Evolutionary conservation across 2,888 invertebrate genomes (phyloP), one percentile per base, ranked within the genome.

Genomic region (Pinctada fucata): DNA sequence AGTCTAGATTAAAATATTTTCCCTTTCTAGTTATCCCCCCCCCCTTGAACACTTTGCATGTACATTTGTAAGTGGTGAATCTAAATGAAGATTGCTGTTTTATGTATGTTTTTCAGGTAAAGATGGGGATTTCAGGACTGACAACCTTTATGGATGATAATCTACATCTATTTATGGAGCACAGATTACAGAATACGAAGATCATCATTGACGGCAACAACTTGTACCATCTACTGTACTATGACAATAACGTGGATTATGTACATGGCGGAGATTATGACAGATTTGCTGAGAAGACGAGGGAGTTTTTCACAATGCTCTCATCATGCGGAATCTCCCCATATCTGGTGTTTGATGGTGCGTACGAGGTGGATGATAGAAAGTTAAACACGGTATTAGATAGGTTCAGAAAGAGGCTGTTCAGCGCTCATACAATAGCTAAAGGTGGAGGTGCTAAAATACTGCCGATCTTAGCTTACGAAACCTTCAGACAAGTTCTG

Each of bases 81-180:
- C 31, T 31, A 31, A 31, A 31, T 31, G 31, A 31, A 31, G 31
- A 31, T 31, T 31, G 31, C 31, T 31, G 31, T 31, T 31, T 31
- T 31, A 31, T 31, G 31, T 6, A n/a, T 50, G 63, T 16, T 31
- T 66, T 5, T 5, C n/a, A 51, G 16, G n/a, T 45, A 16, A 92
- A 84, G 82, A 96, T 97, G 97, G 97, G 98, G 8, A 95, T 98
- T 4, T 94, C 95, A 76, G 97, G 97, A 64, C 93, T 98, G 79
- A 97, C 97, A 13, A 96, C 96, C 0, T 92, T 92, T 78, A 88
- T 92, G 6, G 91, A 92, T 76, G 85, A 85, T 48, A 90, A 91
- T 82, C 86, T 88, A 5, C 83, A 88, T n/a, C 81, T 92, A 3
- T 93, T 97, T 69, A 82, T 83, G 50, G 87, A 89, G 65, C 82